phyloP scores from a whole-genome alignment of 2,888 invertebrate species.

The Tyria jacobaeae region DNA sequence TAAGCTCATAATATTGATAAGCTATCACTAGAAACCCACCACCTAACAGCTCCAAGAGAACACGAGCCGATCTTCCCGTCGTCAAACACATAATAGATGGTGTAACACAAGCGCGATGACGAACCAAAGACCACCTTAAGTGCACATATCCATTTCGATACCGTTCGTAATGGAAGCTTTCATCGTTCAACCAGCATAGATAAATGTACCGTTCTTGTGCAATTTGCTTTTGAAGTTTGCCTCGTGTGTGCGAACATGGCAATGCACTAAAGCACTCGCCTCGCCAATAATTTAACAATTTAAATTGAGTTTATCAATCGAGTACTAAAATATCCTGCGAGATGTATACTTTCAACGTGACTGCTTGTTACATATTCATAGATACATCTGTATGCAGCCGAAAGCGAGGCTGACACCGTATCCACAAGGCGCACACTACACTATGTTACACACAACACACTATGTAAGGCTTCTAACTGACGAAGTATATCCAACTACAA shows the following conservation, averaged over 20 bases:
- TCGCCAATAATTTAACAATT: constrained; percentile 68
- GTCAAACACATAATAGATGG: constrained; percentile 61
- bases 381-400: constrained; percentile 41
- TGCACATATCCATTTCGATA: constrained; percentile 77
- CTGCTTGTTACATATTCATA: constrained; percentile 52
- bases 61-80: constrained; percentile 30
- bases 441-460: too few relatives aligned
- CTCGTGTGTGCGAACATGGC: constrained; percentile 64
- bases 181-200: constrained; percentile 71
- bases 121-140: constrained; percentile 69
- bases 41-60: constrained; percentile 22
- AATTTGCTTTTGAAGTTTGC: constrained; percentile 79
- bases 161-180: constrained; percentile 76
- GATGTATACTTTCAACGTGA: constrained; percentile 40
- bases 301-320: constrained; percentile 67
- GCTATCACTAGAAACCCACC: constrained; percentile 24
- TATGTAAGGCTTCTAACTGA: constrained; percentile 32
- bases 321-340: constrained; percentile 57
- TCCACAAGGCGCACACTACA: too few relatives aligned
- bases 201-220: constrained; percentile 75
- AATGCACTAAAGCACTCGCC: constrained; percentile 70
- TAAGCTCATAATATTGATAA: constrained; percentile 37
- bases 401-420: constrained; percentile 26
- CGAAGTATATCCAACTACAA: constrained; percentile 32
- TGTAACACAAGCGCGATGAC: constrained; percentile 48